These are phyloP conservation scores for Sebastes iracundus DNA, from an alignment of 2,797 vertebrate species.

Conservation along the genomic window DNA sequence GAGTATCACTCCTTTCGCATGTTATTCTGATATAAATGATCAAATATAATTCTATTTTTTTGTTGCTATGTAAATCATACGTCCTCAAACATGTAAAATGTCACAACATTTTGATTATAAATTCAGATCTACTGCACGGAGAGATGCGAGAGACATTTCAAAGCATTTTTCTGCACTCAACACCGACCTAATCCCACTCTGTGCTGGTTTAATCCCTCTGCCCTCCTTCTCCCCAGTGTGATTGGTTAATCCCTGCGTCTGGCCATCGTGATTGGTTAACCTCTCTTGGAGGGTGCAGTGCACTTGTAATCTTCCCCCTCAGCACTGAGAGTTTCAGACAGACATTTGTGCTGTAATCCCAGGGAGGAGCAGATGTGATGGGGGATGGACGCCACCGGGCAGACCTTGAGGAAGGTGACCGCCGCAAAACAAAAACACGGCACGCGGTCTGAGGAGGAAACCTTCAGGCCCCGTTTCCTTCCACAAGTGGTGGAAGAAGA, in stretches of 20 bases:
- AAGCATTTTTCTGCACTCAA: conserved; percentile 67
- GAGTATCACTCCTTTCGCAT: neutral
- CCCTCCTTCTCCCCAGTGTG: conserved; percentile 65
- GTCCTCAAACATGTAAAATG: neutral
- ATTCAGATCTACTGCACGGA: neutral
- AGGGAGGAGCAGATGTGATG: conserved; percentile 80
- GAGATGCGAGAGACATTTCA: conserved; percentile 56
- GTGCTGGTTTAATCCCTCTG: conserved; percentile 68
- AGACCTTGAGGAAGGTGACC: conserved; percentile 80
- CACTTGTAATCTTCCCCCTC: conserved; percentile 71
- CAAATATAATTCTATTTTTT: neutral
- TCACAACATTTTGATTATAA: conserved; percentile 1
- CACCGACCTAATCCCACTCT: conserved; percentile 76
- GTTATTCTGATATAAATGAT: conserved; percentile 6
- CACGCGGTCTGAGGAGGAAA: neutral
- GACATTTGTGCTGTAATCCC: conserved; percentile 81
- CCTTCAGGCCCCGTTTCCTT: neutral
- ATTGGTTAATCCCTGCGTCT: conserved; percentile 81
- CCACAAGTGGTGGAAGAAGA: neutral
- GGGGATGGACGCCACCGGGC: conserved; percentile 64
- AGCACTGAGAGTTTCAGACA: conserved; percentile 72
- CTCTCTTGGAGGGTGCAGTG: conserved; percentile 58
- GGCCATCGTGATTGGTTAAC: conserved; percentile 73
- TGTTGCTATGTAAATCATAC: conserved; percentile 4
- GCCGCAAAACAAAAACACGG: conserved; percentile 17